Evolutionary conservation across 2,888 invertebrate species (phyloP).

Genomic region (Ochlodes sylvanus): DNA sequence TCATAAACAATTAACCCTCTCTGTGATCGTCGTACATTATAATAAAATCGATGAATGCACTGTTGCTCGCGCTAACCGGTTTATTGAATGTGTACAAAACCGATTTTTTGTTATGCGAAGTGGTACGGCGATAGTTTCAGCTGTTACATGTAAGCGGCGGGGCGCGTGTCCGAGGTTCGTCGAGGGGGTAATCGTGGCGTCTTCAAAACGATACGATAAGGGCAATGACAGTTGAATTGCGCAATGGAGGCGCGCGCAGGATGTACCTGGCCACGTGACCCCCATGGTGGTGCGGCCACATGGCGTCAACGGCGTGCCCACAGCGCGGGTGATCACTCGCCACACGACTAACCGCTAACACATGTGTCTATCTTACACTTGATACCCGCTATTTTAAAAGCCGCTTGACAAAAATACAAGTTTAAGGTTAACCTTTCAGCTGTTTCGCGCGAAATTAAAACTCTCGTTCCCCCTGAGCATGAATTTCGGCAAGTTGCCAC

Average conservation of each 20-base stretch:
- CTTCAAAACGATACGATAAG: slow-evolving; percentile 32
- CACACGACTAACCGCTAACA: slow-evolving; percentile 57
- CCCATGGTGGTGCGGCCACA: slow-evolving; percentile 61
- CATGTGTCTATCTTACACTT: slow-evolving; percentile 60
- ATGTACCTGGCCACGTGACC: slow-evolving; percentile 73
- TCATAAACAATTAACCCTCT: slow-evolving; percentile 64
- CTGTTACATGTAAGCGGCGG: slow-evolving; percentile 18
- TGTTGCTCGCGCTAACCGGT: slow-evolving; percentile 31
- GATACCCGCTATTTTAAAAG: slow-evolving; percentile 53
- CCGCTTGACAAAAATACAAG: slow-evolving; percentile 50
- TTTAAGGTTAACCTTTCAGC: slow-evolving; percentile 60
- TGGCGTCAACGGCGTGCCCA: slow-evolving; percentile 50
- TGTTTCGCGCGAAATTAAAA: slow-evolving; percentile 43
- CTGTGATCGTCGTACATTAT: slow-evolving; percentile 50
- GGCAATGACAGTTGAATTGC: slow-evolving; percentile 53
- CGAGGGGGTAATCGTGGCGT: slow-evolving; percentile 36
- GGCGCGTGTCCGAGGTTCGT: slow-evolving; percentile 23
- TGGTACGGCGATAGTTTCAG: slow-evolving; percentile 15
- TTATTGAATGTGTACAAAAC: slow-evolving; percentile 28
- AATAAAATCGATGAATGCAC: slow-evolving; percentile 54
- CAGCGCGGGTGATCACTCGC: slow-evolving; percentile 58
- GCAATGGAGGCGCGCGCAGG: slow-evolving; percentile 64
- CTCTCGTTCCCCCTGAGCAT: slow-evolving; percentile 21
- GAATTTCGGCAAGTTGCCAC: slow-evolving; percentile 39
- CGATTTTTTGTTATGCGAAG: slow-evolving; percentile 7